Base-by-base conservation (phyloP, 2,888 invertebrate species). In the Lissonota sp. region DNA sequence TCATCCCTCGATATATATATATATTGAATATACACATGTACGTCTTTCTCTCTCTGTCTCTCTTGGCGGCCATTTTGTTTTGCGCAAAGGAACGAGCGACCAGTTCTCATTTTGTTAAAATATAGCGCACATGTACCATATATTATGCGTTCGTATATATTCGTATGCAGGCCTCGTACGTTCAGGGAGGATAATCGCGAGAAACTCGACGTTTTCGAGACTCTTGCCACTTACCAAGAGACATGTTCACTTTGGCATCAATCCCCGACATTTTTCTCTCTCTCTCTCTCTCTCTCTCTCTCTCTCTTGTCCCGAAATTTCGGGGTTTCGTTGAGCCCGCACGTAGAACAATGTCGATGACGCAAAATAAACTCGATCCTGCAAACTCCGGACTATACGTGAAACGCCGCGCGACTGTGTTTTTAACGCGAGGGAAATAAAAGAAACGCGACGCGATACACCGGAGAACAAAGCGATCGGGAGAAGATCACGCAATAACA, bases 231-330 rank as follows among this genome's bases (percentile, higher is more conserved):
- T 92, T 92, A 92, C 92, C 92, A 84, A 92, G 92, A 85, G 92
- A 92, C 92, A 92, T 92, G 86, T 92, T 92, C 86, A 92, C 91
- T 92, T 92, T 92, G 55, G 91, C 91, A 84, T 92, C 92, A 86
- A 91, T 88, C 84, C 92, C 92, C 80, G 92, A 89, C 92, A 92
- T 92, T 72, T 87, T 75, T 74, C 5, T 42, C 2, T 58, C 3
- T 42, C 3, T 39, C 51, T 62, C n/a, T 26, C 26, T 72, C 7
- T 72, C 57, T 62, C 60, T 39, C 51, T 40, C 6, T 14, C 53
- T 14, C 53, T 57, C 37, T 57, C 26, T 53, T 14, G 53, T 12
- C 6, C 53, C 14, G 14, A 5, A 53, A 6, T 53, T 53, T 4
- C 12, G 14, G 12, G 53, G 14, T 53, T 53, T 53, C 14, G 53